A percentile compares a stretch with the other conserved stretches of the same genome.
Evolutionary conservation across 2,888 invertebrate genomes (phyloP).

Genomic region (Nowickia ferox): DNA sequence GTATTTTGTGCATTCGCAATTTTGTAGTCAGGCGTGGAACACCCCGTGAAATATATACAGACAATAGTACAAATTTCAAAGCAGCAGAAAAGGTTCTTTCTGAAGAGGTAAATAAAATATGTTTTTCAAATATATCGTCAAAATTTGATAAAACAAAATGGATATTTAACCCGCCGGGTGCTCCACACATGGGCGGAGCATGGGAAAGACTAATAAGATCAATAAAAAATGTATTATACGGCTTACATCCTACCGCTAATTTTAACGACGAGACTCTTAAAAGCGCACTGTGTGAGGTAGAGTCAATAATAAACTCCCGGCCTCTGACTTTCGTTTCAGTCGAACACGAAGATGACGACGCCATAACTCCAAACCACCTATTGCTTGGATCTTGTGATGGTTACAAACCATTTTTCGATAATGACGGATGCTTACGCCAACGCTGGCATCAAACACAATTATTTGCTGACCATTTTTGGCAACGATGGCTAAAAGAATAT

Average conservation of each 20-base stretch:
- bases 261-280: slow-evolving; percentile 6
- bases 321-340: not conserved
- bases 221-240: not conserved
- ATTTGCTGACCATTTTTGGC: slow-evolving; percentile 14
- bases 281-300: not conserved
- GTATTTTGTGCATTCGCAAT: slow-evolving; percentile 60
- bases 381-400: not conserved
- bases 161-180: not conserved
- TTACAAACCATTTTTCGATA: not conserved
- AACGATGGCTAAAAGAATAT: slow-evolving; percentile 10
- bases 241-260: not conserved
- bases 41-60: slow-evolving; percentile 59
- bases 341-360: not conserved
- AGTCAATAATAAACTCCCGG: not conserved
- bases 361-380: slow-evolving; percentile 13
- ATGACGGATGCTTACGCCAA: not conserved
- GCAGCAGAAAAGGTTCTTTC: slow-evolving; percentile 14
- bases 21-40: slow-evolving; percentile 52
- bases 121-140: not conserved
- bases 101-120: not conserved
- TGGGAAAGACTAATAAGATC: not conserved
- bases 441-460: not conserved
- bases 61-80: slow-evolving; percentile 65
- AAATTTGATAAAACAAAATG: slow-evolving; percentile 4
- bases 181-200: not conserved